Evolutionary conservation across 2,797 vertebrate species (phyloP).

Genomic region (Natrix natrix): DNA sequence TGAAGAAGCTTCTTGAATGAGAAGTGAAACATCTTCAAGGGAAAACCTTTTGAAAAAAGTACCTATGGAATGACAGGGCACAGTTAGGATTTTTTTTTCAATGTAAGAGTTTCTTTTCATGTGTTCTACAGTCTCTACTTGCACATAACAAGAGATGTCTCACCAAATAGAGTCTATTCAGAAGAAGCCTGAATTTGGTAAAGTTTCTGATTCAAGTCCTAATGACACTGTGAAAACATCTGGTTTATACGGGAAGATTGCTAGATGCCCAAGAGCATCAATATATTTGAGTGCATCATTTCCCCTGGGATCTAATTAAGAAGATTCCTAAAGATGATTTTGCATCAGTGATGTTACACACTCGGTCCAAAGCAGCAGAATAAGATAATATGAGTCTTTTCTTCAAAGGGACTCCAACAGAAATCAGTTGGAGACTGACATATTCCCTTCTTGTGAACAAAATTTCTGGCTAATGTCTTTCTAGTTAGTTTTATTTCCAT

Average conservation of each 20-base stretch:
- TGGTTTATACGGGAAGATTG: not conserved
- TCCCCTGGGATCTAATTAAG: conserved; percentile 27
- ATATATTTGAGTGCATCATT: not conserved
- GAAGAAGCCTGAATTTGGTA: not conserved
- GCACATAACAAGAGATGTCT: not conserved
- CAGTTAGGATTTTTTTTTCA: not conserved
- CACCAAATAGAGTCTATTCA: not conserved
- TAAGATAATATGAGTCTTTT: conserved; percentile 8
- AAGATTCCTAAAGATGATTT: not conserved
- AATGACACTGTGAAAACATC: not conserved
- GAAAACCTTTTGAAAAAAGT: not conserved
- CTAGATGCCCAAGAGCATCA: not conserved
- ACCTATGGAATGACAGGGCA: not conserved
- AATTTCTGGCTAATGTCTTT: not conserved
- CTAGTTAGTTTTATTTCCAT: conserved; percentile 10
- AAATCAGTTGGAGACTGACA: conserved; percentile 12
- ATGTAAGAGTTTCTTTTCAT: not conserved
- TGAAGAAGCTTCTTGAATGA: not conserved
- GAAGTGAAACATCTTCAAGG: not conserved
- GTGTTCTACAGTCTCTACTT: not conserved
- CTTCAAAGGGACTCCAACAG: not conserved
- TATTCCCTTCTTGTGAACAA: not conserved
- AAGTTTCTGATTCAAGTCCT: not conserved
- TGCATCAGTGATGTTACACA: not conserved
- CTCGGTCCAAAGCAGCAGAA: conserved; percentile 4